Base-by-base conservation (phyloP, 2,888 invertebrate genomes). In the Glaucopsyche alexis region DNA sequence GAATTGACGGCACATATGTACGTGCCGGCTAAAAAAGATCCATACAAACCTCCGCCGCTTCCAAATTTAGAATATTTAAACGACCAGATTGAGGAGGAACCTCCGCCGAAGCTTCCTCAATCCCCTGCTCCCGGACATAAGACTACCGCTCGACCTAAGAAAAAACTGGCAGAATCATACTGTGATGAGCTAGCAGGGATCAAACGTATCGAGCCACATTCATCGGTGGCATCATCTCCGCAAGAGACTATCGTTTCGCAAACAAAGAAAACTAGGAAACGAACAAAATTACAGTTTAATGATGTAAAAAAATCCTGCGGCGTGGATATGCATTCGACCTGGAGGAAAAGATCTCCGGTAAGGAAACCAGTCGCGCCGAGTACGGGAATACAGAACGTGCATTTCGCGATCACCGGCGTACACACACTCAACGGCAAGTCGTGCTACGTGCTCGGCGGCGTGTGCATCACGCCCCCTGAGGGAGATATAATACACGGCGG, bases 401-500 rank as follows among this genome's bases (percentile, higher is more conserved):
- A 90, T 75, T 89, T 87, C 76, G 78, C 80, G 42, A 91, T 92
- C 71, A 82, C 81, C 19, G 92, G 92, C 2, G 87, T 91, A 7
- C 84, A 69, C 76, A 78, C 78, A 40, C 74, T 90, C 72, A 79
- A 81, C 9, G 87, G 86, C 14, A 89, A 83, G 76, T 79, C 82
- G 2, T 82, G 83, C 29, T 91, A 78, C 76, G 76, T 88, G 67
- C 79, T 91, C 64, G 88, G 85, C 4, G 85, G 74, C 74, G 84
- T 92, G 29, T 77, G 81, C 47, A 79, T 85, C 73, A 77, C 88
- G 71, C 88, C 89, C 0, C 75, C 88, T 11, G 69, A 77, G 9
- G 91, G 90, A 50, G 84, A 88, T 0, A 78, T 90, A n/a, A 88
- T 92, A 76, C 88, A 92, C 75, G 91, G 92, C 14, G 92, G 92